Evolutionary conservation across 2,888 invertebrate genomes (phyloP).

Genomic region (Ochlodes sylvanus): DNA sequence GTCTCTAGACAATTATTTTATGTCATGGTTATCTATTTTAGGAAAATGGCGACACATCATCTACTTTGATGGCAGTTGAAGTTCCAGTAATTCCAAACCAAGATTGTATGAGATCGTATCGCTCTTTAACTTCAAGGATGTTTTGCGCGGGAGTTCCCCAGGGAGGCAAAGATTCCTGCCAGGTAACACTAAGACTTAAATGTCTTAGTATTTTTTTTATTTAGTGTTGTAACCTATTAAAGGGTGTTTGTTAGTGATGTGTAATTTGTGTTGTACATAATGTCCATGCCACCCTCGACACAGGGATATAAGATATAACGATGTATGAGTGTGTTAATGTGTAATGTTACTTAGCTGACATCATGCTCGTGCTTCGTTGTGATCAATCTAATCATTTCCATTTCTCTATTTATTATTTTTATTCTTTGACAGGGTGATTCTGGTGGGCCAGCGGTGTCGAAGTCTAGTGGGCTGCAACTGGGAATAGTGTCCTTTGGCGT

Average conservation of each 20-base stretch:
- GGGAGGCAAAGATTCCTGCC: conserved; percentile 76
- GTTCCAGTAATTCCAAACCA: conserved; percentile 52
- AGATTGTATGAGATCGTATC: conserved; percentile 53
- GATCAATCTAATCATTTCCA: too few species aligned
- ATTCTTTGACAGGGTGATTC: conserved; percentile 48
- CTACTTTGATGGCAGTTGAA: conserved; percentile 57
- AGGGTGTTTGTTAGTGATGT: too few species aligned
- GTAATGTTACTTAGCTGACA: too few species aligned
- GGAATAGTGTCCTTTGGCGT: conserved; percentile 57
- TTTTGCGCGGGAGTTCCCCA: conserved; percentile 68
- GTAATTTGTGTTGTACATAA: too few species aligned
- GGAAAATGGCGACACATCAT: conserved; percentile 60
- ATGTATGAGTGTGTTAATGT: too few species aligned
- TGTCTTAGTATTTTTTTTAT: not conserved
- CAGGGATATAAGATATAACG: too few species aligned
- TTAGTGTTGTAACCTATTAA: too few species aligned
- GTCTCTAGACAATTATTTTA: too few species aligned
- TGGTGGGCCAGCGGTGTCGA: conserved; percentile 55
- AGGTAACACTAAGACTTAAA: conserved; percentile 56
- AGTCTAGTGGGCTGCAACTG: conserved; percentile 44
- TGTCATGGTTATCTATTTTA: conserved; percentile 38
- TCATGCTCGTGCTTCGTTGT: too few species aligned
- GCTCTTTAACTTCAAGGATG: conserved; percentile 62
- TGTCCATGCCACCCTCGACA: too few species aligned
- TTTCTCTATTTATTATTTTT: too few species aligned